These are phyloP conservation scores for Trogon melanurus DNA, from an alignment of 2,113 vertebrate species.

Conservation along the genomic window DNA sequence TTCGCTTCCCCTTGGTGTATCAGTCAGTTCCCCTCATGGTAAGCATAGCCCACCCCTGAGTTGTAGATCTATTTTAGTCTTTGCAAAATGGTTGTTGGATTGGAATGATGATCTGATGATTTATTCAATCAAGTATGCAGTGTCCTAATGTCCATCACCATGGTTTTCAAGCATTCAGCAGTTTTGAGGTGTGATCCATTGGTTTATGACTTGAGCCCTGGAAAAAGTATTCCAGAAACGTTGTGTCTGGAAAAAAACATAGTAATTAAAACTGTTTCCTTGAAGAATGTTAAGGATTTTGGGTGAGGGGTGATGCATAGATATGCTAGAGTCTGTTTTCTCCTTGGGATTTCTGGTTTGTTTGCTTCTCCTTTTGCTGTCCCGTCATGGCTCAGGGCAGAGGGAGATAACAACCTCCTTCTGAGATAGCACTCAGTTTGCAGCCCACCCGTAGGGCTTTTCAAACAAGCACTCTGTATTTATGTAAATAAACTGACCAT, in stretches of 20 bases:
- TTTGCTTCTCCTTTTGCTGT: slow-evolving; percentile 47
- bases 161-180: neutral
- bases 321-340: slow-evolving; percentile 39
- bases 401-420: neutral
- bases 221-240: slow-evolving; percentile 47
- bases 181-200: neutral
- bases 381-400: neutral
- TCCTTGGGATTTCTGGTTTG: slow-evolving; percentile 24
- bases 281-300: neutral
- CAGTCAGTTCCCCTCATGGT: neutral
- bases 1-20: neutral
- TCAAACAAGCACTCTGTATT: neutral
- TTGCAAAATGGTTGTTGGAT: neutral
- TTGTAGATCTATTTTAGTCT: neutral
- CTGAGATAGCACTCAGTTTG: neutral
- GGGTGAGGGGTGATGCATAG: neutral
- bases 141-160: neutral
- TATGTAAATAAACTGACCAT: neutral
- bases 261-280: slow-evolving; percentile 34
- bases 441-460: neutral
- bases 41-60: neutral
- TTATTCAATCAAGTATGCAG: neutral
- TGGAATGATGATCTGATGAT: neutral
- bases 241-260: neutral
- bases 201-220: neutral